Evolutionary conservation across 2,113 vertebrate species (phyloP).

Genomic region (Phalacrocorax aristotelis): DNA sequence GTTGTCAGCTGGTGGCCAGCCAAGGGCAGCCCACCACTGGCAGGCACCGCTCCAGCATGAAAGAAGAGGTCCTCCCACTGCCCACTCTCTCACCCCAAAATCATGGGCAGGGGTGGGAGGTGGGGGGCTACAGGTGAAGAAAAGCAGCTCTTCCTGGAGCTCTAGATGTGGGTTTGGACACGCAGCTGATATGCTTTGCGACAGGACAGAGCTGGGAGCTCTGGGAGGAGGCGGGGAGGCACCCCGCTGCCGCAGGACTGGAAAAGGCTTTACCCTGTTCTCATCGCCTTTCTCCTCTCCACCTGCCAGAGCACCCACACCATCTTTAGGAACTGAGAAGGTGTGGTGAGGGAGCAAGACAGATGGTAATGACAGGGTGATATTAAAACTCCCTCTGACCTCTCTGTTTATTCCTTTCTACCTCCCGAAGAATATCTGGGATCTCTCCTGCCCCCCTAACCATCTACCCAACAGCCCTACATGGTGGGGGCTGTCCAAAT

Average conservation of each 20-base stretch:
- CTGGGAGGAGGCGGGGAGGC: background rate
- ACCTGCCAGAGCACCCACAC: background rate
- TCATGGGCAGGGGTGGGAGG: background rate
- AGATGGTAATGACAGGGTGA: background rate
- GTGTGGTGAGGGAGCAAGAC: background rate
- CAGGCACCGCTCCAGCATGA: background rate
- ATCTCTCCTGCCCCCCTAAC: background rate
- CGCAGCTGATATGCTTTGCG: background rate
- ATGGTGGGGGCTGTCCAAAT: background rate
- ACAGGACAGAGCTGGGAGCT: background rate
- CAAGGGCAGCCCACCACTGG: background rate
- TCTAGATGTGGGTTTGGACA: background rate
- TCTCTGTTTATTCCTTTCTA: background rate
- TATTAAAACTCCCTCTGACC: background rate
- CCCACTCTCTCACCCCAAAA: background rate
- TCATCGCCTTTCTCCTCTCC: background rate
- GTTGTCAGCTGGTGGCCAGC: background rate
- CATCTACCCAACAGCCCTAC: background rate
- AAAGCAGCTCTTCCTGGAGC: background rate
- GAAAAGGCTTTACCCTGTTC: background rate
- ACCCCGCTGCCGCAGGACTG: background rate
- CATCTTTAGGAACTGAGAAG: background rate
- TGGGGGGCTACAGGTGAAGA: background rate
- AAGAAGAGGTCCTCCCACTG: background rate
- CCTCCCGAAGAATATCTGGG: background rate